A percentile compares a stretch with the other conserved stretches of the same genome.
These are phyloP conservation scores for Bicyclus anynana DNA, from an alignment of 1,140 invertebrate species.

Conservation along the genomic window DNA sequence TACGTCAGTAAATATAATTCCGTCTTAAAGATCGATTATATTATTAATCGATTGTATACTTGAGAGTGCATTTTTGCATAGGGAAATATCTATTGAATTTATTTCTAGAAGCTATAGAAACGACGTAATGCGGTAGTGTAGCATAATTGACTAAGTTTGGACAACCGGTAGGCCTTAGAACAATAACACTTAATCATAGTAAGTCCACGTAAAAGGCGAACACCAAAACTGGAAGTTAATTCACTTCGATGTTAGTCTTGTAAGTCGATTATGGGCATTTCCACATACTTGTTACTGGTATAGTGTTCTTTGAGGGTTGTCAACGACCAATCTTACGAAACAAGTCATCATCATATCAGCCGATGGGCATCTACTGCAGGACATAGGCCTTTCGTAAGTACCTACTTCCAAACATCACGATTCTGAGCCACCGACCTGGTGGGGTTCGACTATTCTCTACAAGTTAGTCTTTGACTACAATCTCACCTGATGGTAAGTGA, in stretches of 20 bases:
- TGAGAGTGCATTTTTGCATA: background rate
- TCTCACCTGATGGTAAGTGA: too few species aligned
- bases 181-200: constrained; percentile 27
- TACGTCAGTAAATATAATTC: too few species aligned
- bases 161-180: constrained; percentile 20
- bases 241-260: constrained; percentile 15
- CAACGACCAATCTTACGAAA: background rate
- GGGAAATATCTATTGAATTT: background rate
- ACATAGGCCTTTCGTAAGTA: too few species aligned
- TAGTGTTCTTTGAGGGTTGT: background rate
- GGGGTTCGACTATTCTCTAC: too few species aligned
- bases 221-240: constrained; percentile 25
- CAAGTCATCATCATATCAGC: too few species aligned
- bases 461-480: too few species aligned
- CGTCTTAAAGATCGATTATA: too few species aligned
- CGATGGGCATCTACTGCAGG: too few species aligned
- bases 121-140: constrained; percentile 19
- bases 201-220: constrained; percentile 17
- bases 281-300: background rate
- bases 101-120: constrained; percentile 10
- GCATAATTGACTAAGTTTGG: constrained; percentile 16
- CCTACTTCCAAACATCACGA: too few species aligned
- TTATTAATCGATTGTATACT: too few species aligned
- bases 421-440: too few species aligned
- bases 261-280: constrained; percentile 7